These are phyloP conservation scores for Callithrix jacchus DNA, from an alignment of 2,113 vertebrate genomes.

Conservation along the genomic window DNA sequence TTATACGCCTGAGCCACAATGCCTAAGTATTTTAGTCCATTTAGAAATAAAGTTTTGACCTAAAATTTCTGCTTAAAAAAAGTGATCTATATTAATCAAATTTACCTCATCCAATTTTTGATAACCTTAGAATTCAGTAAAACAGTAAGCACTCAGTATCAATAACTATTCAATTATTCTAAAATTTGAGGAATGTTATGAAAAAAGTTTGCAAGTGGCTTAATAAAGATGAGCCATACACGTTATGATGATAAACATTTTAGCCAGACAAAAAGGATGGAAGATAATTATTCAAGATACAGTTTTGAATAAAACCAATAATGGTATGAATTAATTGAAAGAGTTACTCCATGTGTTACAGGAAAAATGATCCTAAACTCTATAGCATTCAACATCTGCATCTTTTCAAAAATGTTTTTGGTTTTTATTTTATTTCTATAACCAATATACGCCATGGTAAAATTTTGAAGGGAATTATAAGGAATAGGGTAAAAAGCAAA, in stretches of 20 bases:
- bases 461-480: background rate
- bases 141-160: background rate
- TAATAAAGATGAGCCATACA: background rate
- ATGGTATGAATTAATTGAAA: constrained; percentile 5
- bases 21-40: background rate
- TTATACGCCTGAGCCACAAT: too few species aligned
- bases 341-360: background rate
- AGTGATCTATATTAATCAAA: background rate
- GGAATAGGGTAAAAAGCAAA: background rate
- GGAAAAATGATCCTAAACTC: background rate
- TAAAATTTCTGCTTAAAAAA: background rate
- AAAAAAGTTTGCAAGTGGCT: background rate
- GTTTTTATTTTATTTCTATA: background rate
- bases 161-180: background rate
- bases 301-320: constrained; percentile 13
- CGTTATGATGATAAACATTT: background rate
- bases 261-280: background rate
- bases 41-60: background rate
- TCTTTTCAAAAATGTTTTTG: background rate
- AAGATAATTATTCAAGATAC: constrained; percentile 36
- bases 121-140: background rate
- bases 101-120: background rate
- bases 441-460: background rate
- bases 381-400: background rate
- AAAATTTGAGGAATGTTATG: background rate